A percentile compares a stretch with the other conserved stretches of the same genome.
Conservation (phyloP, 1,140 invertebrate species). For the Aradophagus sp. region DNA sequence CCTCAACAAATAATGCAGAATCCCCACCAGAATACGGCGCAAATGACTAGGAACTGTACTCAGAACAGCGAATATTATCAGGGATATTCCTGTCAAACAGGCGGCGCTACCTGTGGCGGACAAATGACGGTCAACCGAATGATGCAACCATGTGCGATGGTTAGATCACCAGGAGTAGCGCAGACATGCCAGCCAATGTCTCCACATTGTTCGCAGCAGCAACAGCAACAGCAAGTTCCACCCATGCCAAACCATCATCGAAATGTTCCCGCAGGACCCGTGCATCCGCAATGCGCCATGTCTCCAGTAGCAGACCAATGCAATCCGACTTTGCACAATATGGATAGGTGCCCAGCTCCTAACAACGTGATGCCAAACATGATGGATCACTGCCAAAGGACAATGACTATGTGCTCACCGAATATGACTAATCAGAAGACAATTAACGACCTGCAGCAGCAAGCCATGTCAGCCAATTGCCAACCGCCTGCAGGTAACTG, state of each 20-base stretch:
- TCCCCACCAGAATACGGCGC: slow-evolving; percentile 73
- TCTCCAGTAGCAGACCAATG: slow-evolving; percentile 52
- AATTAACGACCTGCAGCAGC: slow-evolving; percentile 29
- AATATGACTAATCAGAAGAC: slow-evolving; percentile 48
- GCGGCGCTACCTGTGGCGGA: slow-evolving; percentile 55
- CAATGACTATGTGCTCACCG: slow-evolving; percentile 59
- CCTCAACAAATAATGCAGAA: slow-evolving; percentile 72
- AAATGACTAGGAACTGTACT: slow-evolving; percentile 72
- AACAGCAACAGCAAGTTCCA: slow-evolving; percentile 60
- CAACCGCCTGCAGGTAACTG: slow-evolving; percentile 59
- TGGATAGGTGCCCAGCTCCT: slow-evolving; percentile 28
- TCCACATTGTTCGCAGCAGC: slow-evolving; percentile 64
- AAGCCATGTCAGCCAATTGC: slow-evolving; percentile 45
- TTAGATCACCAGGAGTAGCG: slow-evolving; percentile 26
- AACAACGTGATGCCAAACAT: slow-evolving; percentile 22
- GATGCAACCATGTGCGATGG: slow-evolving; percentile 51
- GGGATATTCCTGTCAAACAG: slow-evolving; percentile 63
- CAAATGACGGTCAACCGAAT: slow-evolving; percentile 34
- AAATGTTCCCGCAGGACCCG: slow-evolving; percentile 3
- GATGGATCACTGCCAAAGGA: slow-evolving; percentile 49
- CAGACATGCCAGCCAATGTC: slow-evolving; percentile 63
- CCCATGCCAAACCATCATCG: slow-evolving; percentile 12
- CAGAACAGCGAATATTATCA: slow-evolving; percentile 66
- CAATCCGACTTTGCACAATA: slow-evolving; percentile 33
- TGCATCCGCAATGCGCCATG: slow-evolving; percentile 45